These are phyloP conservation scores for Malurus leucopterus DNA, from an alignment of 2,797 vertebrate genomes.

Conservation along the genomic window DNA sequence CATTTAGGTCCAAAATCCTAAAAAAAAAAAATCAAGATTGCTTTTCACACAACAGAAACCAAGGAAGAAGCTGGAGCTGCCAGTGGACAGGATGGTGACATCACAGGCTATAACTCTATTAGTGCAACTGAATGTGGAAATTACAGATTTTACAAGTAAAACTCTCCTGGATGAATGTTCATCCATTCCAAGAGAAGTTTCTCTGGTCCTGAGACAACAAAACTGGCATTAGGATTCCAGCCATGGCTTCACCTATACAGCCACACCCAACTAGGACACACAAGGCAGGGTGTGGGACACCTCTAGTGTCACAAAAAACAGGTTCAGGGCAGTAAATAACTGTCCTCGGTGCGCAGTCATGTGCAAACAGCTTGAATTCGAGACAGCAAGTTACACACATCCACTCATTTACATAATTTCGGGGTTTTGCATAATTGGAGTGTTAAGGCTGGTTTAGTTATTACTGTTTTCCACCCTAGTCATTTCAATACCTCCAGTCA, in stretches of 20 bases:
- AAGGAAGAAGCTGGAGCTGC: not conserved
- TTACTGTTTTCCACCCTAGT: not conserved
- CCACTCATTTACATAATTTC: not conserved
- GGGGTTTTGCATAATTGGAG: not conserved
- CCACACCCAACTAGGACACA: not conserved
- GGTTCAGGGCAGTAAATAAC: not conserved
- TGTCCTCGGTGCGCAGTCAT: not conserved
- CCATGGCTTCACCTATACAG: not conserved
- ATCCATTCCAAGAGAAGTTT: not conserved
- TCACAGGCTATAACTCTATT: not conserved
- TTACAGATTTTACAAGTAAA: not conserved
- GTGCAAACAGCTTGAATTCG: not conserved
- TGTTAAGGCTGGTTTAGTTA: not conserved
- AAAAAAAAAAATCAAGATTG: not conserved
- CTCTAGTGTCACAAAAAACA: not conserved
- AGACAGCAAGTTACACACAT: not conserved
- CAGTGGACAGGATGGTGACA: not conserved
- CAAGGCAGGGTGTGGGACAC: not conserved
- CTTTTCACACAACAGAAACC: not conserved
- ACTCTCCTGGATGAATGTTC: not conserved
- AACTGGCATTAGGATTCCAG: not conserved
- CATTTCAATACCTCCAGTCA: not conserved
- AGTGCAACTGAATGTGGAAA: not conserved
- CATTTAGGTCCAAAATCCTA: slow-evolving; percentile 58
- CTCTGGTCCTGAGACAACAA: not conserved